phyloP scores from a whole-genome alignment of 2,888 invertebrate genomes.

The Tenthredo mesomela region DNA sequence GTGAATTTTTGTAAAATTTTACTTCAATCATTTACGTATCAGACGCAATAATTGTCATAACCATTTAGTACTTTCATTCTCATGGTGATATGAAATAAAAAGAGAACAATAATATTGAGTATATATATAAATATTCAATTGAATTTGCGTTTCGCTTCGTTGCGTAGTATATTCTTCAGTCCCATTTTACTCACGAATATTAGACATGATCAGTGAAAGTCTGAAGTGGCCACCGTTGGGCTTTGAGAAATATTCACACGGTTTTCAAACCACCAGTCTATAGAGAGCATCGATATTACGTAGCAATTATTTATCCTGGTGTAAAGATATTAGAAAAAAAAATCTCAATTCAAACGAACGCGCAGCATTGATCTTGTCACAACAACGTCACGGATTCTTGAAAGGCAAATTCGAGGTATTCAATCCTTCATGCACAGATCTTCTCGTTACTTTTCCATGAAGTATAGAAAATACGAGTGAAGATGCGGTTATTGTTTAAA shows the following conservation, averaged over 20 bases:
- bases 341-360: not conserved
- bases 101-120: not conserved
- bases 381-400: not conserved
- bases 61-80: too few relatives aligned
- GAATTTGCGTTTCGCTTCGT: not conserved
- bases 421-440: not conserved
- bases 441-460: not conserved
- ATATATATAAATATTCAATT: conserved; percentile 26
- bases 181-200: conserved; percentile 10
- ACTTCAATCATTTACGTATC: not conserved
- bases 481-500: not conserved
- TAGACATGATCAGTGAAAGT: conserved; percentile 38
- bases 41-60: not conserved
- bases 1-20: too few relatives aligned
- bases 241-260: not conserved
- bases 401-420: not conserved
- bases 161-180: not conserved
- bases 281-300: not conserved
- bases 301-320: not conserved
- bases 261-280: not conserved
- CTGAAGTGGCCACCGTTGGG: not conserved
- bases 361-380: not conserved
- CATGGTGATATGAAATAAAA: not conserved
- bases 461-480: not conserved
- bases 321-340: not conserved